A percentile compares a stretch with the other conserved stretches of the same genome.
phyloP scores from a whole-genome alignment of 2,888 invertebrate genomes.

The Mythimna ferrago region DNA sequence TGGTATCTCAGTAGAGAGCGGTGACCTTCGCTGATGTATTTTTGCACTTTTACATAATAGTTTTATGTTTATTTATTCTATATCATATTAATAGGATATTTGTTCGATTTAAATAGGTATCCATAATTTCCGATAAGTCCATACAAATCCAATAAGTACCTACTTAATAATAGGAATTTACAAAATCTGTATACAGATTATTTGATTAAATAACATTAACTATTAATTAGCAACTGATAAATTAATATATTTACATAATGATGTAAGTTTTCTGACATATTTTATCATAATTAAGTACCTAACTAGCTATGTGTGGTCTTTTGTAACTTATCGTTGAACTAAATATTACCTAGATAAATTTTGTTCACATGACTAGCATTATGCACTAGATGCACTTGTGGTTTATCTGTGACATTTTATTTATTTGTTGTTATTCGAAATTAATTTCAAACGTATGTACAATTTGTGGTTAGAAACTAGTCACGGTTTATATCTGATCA shows the following conservation, averaged over 20 bases:
- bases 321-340: not conserved
- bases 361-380: not conserved
- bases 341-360: not conserved
- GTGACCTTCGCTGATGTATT: conserved; percentile 43
- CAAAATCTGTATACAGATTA: conserved; percentile 32
- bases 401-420: not conserved
- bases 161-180: conserved; percentile 9
- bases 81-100: not conserved
- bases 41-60: conserved; percentile 24
- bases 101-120: not conserved
- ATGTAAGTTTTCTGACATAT: conserved; percentile 14
- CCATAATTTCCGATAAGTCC: conserved; percentile 12
- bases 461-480: not conserved
- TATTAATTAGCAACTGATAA: conserved; percentile 40
- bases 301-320: not conserved
- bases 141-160: conserved; percentile 5
- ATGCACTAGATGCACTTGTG: not conserved
- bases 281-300: not conserved
- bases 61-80: conserved; percentile 2
- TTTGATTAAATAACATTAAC: conserved; percentile 34
- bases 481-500: not conserved
- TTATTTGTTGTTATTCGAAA: not conserved
- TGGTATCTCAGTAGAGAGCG: conserved; percentile 11
- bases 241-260: conserved; percentile 29
- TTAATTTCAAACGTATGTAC: not conserved